These are phyloP conservation scores for Hemibagrus guttatus DNA, from an alignment of 2,797 vertebrate genomes.

Conservation along the genomic window DNA sequence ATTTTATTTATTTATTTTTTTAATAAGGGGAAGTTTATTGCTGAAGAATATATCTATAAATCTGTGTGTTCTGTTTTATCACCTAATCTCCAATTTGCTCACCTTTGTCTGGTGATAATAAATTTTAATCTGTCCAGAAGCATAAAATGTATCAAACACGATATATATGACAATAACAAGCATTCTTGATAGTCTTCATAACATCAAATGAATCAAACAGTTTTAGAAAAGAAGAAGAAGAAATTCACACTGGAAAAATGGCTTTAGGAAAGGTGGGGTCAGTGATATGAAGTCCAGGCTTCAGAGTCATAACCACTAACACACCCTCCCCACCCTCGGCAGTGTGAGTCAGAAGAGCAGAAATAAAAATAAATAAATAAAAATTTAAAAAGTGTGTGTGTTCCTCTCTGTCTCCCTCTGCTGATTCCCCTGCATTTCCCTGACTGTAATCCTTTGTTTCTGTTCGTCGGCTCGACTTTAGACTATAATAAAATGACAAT, in stretches of 20 bases:
- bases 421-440: background rate
- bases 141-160: background rate
- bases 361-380: background rate
- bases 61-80: background rate
- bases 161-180: background rate
- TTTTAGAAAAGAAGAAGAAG: background rate
- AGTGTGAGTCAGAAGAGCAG: slow-evolving; percentile 30
- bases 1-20: background rate
- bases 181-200: background rate
- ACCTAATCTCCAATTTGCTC: background rate
- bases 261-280: background rate
- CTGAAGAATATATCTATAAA: background rate
- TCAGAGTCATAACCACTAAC: background rate
- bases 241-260: background rate
- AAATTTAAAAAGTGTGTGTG: background rate
- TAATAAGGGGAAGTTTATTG: background rate
- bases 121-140: background rate
- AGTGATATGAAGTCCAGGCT: background rate
- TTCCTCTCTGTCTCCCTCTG: slow-evolving; percentile 10
- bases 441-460: too few relatives aligned
- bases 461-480: too few relatives aligned
- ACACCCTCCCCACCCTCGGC: slow-evolving; percentile 12
- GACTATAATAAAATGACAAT: background rate
- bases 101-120: background rate
- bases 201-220: background rate